Percentiles rank a stretch among this genome's conserved stretches.
Evolutionary conservation across 2,888 invertebrate genomes (phyloP).

Genomic region (Himalopsyche anomala): DNA sequence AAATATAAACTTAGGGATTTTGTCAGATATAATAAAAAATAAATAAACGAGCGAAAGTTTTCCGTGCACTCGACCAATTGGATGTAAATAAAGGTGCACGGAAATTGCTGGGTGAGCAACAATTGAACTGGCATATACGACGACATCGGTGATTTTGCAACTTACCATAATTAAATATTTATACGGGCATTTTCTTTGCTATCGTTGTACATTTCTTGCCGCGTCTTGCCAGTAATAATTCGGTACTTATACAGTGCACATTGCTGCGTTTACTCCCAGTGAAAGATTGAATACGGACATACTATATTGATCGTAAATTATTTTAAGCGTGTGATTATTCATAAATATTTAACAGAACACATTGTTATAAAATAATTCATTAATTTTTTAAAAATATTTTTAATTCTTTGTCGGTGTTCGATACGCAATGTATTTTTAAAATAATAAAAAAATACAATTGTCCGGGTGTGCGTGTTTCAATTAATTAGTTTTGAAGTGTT

Average conservation of each 20-base stretch:
- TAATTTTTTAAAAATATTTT: background rate
- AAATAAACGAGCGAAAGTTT: constrained; percentile 18
- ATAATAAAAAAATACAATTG: background rate
- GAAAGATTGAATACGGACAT: background rate
- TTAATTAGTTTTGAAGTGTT: background rate
- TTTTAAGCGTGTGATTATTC: background rate
- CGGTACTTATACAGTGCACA: constrained; percentile 13
- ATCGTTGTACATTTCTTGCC: constrained; percentile 3
- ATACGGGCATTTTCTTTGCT: constrained; percentile 10
- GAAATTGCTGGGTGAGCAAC: constrained; percentile 5
- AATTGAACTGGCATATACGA: background rate
- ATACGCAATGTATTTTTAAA: background rate
- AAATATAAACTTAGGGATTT: background rate
- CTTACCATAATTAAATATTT: constrained; percentile 11
- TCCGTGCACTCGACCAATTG: background rate
- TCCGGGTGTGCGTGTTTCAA: constrained; percentile 2
- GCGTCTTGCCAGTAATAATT: constrained; percentile 17
- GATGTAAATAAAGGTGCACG: constrained; percentile 22
- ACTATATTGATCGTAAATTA: background rate
- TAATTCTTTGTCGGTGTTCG: background rate
- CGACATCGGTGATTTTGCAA: constrained; percentile 24
- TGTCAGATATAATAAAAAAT: background rate
- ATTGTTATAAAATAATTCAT: background rate
- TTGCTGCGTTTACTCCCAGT: background rate
- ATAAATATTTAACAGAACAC: background rate